A percentile compares a stretch with the other conserved stretches of the same genome.
These are phyloP conservation scores for Bombus balteatus DNA, from an alignment of 1,140 invertebrate genomes.

Conservation along the genomic window DNA sequence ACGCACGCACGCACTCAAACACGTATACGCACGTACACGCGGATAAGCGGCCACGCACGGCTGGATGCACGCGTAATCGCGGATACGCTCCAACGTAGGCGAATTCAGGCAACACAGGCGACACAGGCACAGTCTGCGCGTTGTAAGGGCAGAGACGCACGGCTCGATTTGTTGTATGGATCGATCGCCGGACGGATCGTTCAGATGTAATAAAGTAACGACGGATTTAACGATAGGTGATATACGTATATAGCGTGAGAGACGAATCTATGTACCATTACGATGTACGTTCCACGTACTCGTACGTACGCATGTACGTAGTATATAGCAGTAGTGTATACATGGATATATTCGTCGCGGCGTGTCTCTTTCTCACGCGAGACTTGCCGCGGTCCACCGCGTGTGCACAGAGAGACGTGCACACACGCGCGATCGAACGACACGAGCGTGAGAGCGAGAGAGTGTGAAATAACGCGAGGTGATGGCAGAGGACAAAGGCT, in stretches of 20 bases:
- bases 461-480: slow-evolving; percentile 81
- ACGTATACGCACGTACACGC: slow-evolving; percentile 24
- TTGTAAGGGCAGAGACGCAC: background rate
- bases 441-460: slow-evolving; percentile 61
- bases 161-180: background rate
- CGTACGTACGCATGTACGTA: background rate
- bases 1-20: slow-evolving; percentile 19
- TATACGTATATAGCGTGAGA: background rate
- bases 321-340: background rate
- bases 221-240: background rate
- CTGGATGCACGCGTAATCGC: slow-evolving; percentile 4
- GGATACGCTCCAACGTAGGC: slow-evolving; percentile 41
- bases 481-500: slow-evolving; percentile 79
- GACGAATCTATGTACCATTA: background rate
- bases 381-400: slow-evolving; percentile 19
- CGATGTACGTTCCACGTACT: background rate
- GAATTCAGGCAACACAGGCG: background rate
- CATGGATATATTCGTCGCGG: background rate
- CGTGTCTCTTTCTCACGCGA: slow-evolving; percentile 45
- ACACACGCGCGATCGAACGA: slow-evolving; percentile 12
- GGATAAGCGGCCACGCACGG: background rate
- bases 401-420: slow-evolving; percentile 31
- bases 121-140: background rate
- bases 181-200: background rate
- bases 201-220: background rate